A percentile compares a stretch with the other conserved stretches of the same genome.
These are phyloP conservation scores for Thamnophis elegans DNA, from an alignment of 2,797 vertebrate genomes.

Conservation along the genomic window DNA sequence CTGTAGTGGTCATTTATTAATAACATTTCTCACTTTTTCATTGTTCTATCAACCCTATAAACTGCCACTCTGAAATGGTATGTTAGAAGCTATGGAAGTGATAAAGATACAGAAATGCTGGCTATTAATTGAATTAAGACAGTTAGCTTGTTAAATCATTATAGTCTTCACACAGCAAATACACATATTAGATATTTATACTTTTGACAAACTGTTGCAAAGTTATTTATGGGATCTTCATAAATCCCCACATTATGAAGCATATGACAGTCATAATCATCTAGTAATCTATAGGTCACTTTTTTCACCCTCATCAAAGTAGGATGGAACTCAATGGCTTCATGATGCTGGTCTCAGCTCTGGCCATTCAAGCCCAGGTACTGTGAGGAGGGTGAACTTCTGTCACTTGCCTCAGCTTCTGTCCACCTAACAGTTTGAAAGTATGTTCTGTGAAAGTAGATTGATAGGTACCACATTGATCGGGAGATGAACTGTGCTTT, in stretches of 20 bases:
- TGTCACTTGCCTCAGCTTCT: not conserved
- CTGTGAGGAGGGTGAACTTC: not conserved
- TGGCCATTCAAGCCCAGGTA: not conserved
- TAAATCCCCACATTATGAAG: not conserved
- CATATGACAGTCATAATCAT: not conserved
- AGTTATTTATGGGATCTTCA: not conserved
- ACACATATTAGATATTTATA: not conserved
- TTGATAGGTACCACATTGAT: not conserved
- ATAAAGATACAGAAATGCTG: conserved; percentile 14
- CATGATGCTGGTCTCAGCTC: not conserved
- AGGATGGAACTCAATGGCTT: not conserved
- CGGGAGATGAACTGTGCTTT: not conserved
- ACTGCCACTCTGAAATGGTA: not conserved
- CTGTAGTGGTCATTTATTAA: conserved; percentile 38
- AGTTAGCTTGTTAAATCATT: conserved; percentile 23
- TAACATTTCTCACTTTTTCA: conserved; percentile 30
- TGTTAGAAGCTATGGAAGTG: conserved; percentile 19
- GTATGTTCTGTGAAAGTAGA: not conserved
- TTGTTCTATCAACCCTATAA: conserved; percentile 11
- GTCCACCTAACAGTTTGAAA: not conserved
- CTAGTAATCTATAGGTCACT: not conserved
- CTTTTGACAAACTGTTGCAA: not conserved
- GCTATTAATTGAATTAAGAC: not conserved
- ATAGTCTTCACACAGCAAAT: not conserved
- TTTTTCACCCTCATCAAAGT: not conserved